Evolutionary conservation across 2,113 vertebrate species (phyloP).

Genomic region (Lipotes vexillifer): DNA sequence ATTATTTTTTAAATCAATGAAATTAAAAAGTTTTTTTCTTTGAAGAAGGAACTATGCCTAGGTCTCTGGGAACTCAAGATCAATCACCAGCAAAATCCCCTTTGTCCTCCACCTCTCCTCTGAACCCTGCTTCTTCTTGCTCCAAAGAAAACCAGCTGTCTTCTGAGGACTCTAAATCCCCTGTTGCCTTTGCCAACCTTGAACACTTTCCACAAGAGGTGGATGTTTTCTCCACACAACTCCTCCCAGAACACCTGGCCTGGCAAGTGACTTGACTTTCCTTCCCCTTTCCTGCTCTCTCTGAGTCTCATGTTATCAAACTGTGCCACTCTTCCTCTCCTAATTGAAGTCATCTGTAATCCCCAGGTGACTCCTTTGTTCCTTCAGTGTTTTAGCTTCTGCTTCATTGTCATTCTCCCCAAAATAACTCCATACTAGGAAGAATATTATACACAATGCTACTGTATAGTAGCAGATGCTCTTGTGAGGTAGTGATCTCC

Average conservation of each 20-base stretch:
- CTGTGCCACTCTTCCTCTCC: neutral
- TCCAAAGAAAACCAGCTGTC: neutral
- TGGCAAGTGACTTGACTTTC: neutral
- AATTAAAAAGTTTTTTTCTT: neutral
- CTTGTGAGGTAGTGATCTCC: neutral
- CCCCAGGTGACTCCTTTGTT: neutral
- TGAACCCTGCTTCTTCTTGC: neutral
- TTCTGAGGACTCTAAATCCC: neutral
- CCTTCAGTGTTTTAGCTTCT: neutral
- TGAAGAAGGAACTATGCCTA: neutral
- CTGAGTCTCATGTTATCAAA: neutral
- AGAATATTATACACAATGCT: neutral
- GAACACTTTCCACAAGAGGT: neutral
- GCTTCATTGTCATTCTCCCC: neutral
- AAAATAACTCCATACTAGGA: neutral
- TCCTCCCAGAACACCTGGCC: neutral
- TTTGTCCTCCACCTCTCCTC: neutral
- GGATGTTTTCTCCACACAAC: neutral
- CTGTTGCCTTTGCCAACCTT: neutral
- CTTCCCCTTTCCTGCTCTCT: neutral
- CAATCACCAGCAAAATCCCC: neutral
- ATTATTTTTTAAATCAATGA: neutral
- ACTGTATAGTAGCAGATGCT: neutral
- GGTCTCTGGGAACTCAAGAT: neutral
- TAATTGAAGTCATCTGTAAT: neutral